Percentiles rank a stretch among this genome's conserved stretches.
Evolutionary conservation across 2,888 invertebrate genomes (phyloP).

Genomic region (Latheticus oryzae): DNA sequence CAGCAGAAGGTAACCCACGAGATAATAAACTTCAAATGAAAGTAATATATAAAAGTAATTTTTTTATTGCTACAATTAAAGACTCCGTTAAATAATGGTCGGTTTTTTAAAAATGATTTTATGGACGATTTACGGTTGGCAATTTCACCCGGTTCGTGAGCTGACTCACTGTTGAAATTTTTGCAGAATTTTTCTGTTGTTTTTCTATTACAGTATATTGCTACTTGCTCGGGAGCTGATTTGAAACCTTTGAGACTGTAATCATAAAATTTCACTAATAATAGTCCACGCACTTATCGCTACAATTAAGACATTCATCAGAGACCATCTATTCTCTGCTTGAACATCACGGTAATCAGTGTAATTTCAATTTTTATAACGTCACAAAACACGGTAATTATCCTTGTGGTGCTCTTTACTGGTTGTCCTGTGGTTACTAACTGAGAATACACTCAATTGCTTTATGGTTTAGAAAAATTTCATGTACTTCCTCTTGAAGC

Average conservation of each 20-base stretch:
- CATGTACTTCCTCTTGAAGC: constrained; percentile 23
- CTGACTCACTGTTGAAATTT: too few species aligned
- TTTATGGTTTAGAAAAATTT: constrained; percentile 14
- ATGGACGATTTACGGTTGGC: too few species aligned
- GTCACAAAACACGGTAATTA: constrained; percentile 23
- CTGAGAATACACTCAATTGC: constrained; percentile 8
- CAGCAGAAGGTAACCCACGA: background rate
- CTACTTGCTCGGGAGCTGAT: too few species aligned
- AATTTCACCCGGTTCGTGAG: too few species aligned
- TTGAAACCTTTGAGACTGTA: too few species aligned
- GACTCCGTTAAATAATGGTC: too few species aligned
- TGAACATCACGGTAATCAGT: constrained; percentile 14
- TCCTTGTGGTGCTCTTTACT: background rate
- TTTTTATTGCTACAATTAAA: too few species aligned
- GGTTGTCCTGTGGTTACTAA: constrained; percentile 5
- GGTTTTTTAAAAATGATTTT: too few species aligned
- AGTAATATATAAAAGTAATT: constrained; percentile 18
- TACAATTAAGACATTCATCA: constrained; percentile 16
- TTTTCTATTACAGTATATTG: too few species aligned
- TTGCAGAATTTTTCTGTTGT: too few species aligned
- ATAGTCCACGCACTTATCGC: constrained; percentile 1
- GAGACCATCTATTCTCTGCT: constrained; percentile 5
- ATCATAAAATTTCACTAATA: constrained; percentile 1
- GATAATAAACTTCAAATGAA: constrained; percentile 10
- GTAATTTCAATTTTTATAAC: constrained; percentile 21